A percentile compares a stretch with the other conserved stretches of the same genome.
These are phyloP conservation scores for Conus betulinus DNA, from an alignment of 1,140 invertebrate genomes.

Conservation along the genomic window DNA sequence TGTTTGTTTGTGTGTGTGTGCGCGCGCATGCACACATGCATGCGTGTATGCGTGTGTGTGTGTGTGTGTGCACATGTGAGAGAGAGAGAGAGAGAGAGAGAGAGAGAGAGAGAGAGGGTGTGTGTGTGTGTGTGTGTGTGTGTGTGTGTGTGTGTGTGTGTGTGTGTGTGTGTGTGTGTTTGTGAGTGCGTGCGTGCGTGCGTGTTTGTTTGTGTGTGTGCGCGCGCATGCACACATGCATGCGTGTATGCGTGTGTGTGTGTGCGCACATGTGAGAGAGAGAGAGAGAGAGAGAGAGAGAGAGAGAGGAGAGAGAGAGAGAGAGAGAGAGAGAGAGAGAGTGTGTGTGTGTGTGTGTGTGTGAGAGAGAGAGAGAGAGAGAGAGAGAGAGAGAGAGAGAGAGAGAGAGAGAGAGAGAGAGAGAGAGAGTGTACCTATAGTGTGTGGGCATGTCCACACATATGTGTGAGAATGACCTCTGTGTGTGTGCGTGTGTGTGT, in stretches of 20 bases:
- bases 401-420: no score
- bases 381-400: no score
- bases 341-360: no score
- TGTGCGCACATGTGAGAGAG: not conserved
- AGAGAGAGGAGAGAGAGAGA: not conserved
- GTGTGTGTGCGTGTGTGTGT: no score
- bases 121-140: not conserved
- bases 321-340: no score
- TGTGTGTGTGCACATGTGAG: not conserved
- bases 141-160: not conserved
- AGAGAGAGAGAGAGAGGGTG: no score
- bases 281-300: not conserved
- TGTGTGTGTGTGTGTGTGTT: slow-evolving; percentile 4
- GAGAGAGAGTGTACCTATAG: no score
- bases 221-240: not conserved
- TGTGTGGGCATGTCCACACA: no score
- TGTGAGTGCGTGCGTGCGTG: not conserved
- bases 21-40: not conserved
- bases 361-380: no score
- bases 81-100: no score
- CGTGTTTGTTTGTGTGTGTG: not conserved
- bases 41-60: not conserved
- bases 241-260: not conserved
- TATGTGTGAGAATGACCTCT: no score
- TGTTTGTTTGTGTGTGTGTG: not conserved